phyloP scores from a whole-genome alignment of 2,797 vertebrate genomes.

The Aeoliscus strigatus region DNA sequence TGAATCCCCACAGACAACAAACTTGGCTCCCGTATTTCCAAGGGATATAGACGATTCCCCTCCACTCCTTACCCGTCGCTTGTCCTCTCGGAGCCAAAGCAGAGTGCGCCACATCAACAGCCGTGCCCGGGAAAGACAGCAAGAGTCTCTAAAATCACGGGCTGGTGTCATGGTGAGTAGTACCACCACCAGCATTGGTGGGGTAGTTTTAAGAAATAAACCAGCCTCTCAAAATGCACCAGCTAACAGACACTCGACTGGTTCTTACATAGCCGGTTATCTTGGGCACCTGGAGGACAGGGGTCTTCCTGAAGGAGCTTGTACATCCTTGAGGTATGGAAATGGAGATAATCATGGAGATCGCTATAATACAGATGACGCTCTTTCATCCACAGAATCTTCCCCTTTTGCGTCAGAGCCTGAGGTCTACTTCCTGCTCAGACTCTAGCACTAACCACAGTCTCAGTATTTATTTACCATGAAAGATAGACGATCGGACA shows the following conservation, averaged over 20 bases:
- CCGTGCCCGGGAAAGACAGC: constrained; percentile 89
- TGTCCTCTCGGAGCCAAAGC: constrained; percentile 95
- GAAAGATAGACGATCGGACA: constrained; percentile 29
- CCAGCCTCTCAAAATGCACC: constrained; percentile 64
- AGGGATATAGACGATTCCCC: constrained; percentile 71
- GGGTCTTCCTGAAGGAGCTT: constrained; percentile 88
- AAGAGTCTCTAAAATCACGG: constrained; percentile 82
- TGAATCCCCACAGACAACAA: constrained; percentile 22
- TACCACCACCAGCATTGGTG: constrained; percentile 38
- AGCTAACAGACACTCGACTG: constrained; percentile 89
- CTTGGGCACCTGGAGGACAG: constrained; percentile 79
- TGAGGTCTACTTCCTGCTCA: constrained; percentile 93
- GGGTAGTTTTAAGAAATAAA: constrained; percentile 83
- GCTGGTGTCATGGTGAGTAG: constrained; percentile 29
- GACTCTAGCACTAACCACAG: constrained; percentile 76
- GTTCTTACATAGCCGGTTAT: constrained; percentile 90
- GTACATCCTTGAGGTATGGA: constrained; percentile 69
- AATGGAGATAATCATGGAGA: constrained; percentile 74
- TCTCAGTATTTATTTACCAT: constrained; percentile 18
- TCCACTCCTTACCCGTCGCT: constrained; percentile 81
- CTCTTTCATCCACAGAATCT: constrained; percentile 69
- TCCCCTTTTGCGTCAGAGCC: constrained; percentile 78
- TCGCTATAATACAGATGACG: constrained; percentile 60
- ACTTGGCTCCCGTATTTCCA: constrained; percentile 15
- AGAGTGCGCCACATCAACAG: constrained; percentile 93